Percentiles rank a stretch among this genome's conserved stretches.
These are phyloP conservation scores for Phyllotis vaccarum DNA, from an alignment of 2,797 vertebrate species.

Conservation along the genomic window DNA sequence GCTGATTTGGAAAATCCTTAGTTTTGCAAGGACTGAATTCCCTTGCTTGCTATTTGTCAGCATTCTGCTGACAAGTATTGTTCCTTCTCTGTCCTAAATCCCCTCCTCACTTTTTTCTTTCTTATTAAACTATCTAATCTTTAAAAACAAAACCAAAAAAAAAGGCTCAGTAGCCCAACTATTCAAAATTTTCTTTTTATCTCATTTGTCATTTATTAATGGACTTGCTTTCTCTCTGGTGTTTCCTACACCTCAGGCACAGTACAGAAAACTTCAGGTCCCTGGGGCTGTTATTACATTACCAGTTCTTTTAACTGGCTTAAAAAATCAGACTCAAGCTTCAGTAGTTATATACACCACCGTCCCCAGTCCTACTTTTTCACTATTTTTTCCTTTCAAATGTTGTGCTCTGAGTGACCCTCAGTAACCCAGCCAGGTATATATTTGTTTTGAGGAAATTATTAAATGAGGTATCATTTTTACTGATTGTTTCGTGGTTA, in stretches of 20 bases:
- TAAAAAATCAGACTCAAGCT: conserved; percentile 60
- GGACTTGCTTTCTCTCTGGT: conserved; percentile 73
- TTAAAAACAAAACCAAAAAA: neutral
- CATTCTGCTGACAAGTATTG: conserved; percentile 75
- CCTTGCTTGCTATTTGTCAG: conserved; percentile 76
- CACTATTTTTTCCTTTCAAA: conserved; percentile 55
- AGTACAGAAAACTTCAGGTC: conserved; percentile 78
- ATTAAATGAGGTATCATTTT: conserved; percentile 70
- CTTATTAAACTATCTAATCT: conserved; percentile 79
- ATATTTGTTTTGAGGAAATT: conserved; percentile 70
- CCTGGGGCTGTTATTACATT: conserved; percentile 69
- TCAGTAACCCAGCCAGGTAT: conserved; percentile 51
- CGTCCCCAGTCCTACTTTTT: conserved; percentile 32
- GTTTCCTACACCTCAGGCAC: conserved; percentile 68
- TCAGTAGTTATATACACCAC: conserved; percentile 70
- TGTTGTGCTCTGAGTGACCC: conserved; percentile 64
- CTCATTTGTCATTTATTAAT: conserved; percentile 83
- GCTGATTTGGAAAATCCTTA: conserved; percentile 78
- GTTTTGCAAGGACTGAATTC: conserved; percentile 69
- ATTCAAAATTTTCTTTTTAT: conserved; percentile 83
- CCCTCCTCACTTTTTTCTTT: conserved; percentile 65
- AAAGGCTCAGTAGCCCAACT: conserved; percentile 74
- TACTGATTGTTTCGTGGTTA: conserved; percentile 62
- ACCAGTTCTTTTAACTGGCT: conserved; percentile 66
- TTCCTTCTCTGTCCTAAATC: conserved; percentile 70